Base-by-base conservation (phyloP, 2,888 invertebrate genomes). In the Troides aeacus region DNA sequence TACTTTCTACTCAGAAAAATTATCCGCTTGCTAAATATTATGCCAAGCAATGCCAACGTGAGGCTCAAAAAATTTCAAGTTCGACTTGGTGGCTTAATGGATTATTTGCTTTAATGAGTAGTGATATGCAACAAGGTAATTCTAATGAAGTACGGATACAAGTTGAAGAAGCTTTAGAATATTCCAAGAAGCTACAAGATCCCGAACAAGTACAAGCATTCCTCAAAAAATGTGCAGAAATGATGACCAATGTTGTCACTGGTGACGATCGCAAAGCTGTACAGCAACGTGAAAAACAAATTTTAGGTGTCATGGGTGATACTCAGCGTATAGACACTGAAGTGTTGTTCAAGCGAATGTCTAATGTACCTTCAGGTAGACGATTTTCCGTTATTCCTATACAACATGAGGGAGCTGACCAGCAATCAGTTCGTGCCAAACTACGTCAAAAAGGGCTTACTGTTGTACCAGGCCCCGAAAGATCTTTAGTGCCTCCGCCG, bases 101-200 rank as follows among this genome's bases (percentile, higher is more conserved):
- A 0, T 86, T 85, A 56, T 91, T 92, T 64, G 88, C 86, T 2
- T 72, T 92, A 6, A 89, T 92, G 87, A 90, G 90, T 68, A 89
- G 91, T 1, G 92, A 92, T 64, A 91, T 92, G 90, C 91, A 91
- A 73, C 92, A 92, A 77, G 88, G 88, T 5, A 92, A 92, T 68
- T 81, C 88, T 0, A 92, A 92, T 68, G 92, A 92, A 72, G 90
- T 92, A 7, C 85, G 89, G 15, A 84, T 88, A 68, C 83, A 86
- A 73, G 90, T 92, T 0, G 92, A 91, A 72, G 90, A 90, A 75
- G 91, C 91, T 17, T 84, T 82, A 64, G 88, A 90, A 72, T 89
- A 83, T 81, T 84, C 89, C 0, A 90, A 90, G 73, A 89, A 87
- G 74, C 68, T 90, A 73, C 86, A 84, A 67, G 88, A 90, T 75